Evolutionary conservation across 1,140 invertebrate species (phyloP), one percentile per base, ranked within the genome.

Genomic region (Probaryconus sp.): DNA sequence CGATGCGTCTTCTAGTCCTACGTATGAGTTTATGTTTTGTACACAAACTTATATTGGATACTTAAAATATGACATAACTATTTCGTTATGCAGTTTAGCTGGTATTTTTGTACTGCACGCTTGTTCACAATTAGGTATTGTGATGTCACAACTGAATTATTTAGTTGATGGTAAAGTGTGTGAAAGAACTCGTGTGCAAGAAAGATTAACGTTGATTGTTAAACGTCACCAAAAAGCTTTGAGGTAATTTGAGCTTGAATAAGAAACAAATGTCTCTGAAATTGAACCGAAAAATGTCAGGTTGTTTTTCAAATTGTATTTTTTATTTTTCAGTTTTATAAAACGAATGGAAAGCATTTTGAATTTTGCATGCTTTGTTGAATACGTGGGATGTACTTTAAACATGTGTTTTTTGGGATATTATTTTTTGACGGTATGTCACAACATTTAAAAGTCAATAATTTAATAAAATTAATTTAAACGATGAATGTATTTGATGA

Each of bases 1-100:
- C 13, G 56, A 71, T 17, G 50, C 35, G 5, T 14, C 37, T 6
- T 3, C 1, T 1, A 53, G 38, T 30, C 65, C 65, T 0, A 60
- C 53, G 1, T 69, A 69, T 18, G 53, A 60, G n/a, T 0, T 69
- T 0, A 38, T 69, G 0, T 69, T 69, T 47, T 3, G 60, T 1
- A 9, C 60, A 9, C 53, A 69, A 18, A 38, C 31, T 0, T 2
- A 53, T 11, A 38, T 60, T 30, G 65, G 65, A 5, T 69, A 61
- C 38, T 61, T 60, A 13, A 31, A 69, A 20, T 69, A 60, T 7
- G 61, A 45, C 10, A 69, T 69, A 11, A 69, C 65, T 5, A 69
- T 69, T 18, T 11, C 65, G 18, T 30, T 69, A 14, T 60, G 65
- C 21, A 69, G 67, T 35, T 33, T 70, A 18, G 33, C 67, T 13